phyloP scores from a whole-genome alignment of 2,888 invertebrate species.

The Cosmorhoe ocellata region DNA sequence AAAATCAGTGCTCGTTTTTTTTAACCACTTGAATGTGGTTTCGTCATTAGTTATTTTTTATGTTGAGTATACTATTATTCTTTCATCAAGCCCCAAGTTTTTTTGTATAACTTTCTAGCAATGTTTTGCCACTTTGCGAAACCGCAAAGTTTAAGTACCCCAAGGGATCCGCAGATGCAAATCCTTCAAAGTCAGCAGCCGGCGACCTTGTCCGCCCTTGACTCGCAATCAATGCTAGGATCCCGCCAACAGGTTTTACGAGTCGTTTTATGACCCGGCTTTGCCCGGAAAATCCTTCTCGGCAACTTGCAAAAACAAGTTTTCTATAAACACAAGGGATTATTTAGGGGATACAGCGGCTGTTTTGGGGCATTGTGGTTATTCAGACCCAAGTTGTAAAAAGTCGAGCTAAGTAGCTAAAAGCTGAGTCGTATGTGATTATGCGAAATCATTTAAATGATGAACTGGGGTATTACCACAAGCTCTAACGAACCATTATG shows the following conservation, averaged over 20 bases:
- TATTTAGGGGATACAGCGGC: constrained; percentile 30
- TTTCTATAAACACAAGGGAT: constrained; percentile 54
- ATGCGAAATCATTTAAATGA: no score
- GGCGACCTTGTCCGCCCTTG: constrained; percentile 63
- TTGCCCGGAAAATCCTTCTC: constrained; percentile 49
- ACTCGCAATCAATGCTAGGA: constrained; percentile 45
- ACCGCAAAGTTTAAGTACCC: constrained; percentile 7
- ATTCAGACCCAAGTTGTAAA: constrained; percentile 7
- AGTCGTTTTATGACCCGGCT: constrained; percentile 57
- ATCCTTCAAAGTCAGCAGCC: constrained; percentile 21
- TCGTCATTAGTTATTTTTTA: no score
- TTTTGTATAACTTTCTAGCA: background rate
- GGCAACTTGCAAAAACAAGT: constrained; percentile 54
- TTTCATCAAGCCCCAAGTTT: no score
- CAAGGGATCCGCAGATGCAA: constrained; percentile 18
- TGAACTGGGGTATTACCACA: no score
- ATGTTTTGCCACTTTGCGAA: background rate
- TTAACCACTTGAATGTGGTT: no score
- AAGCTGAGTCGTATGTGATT: no score
- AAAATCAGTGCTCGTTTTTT: no score
- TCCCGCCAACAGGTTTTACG: constrained; percentile 69
- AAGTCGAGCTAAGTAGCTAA: background rate
- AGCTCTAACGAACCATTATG: no score
- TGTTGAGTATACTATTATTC: no score
- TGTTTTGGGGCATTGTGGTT: constrained; percentile 16